Base-by-base conservation (phyloP, 2,888 invertebrate genomes). In the Stratiomys singularior region DNA sequence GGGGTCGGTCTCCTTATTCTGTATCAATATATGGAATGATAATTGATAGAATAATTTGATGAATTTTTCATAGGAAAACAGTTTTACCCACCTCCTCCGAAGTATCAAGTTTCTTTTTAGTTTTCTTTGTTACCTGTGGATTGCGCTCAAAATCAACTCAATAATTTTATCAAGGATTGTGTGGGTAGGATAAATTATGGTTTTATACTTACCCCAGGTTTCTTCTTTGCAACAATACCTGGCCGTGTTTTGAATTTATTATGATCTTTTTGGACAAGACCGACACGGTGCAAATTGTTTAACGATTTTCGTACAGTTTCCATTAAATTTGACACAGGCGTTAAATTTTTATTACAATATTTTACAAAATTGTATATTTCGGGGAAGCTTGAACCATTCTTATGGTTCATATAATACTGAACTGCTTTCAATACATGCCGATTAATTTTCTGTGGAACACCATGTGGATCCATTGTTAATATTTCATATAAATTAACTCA, bases 371-470 rank as follows among this genome's bases (percentile, higher is more conserved):
- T 2, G n/a, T 60, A 60, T 13, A 74, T 74, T 58, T 74, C 23
- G 7, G 15, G 30, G 27, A 74, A 74, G 13, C 23, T 21, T 15
- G 25, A 58, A 23, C 60, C 74, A 58, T 74, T 74, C 25, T 37
- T 18, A 9, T 52, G 27, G 60, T 21, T 37, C 58, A 37, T 58
- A 23, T 60, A 74, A 44, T 23, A 37, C 11, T 25, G 23, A 15
- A 74, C n/a, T 1, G 74, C 74, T 18, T 37, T 74, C 21, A 58
- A 23, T 21, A 74, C 60, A 60, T 60, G 60, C n/a, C 60, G 58
- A 74, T 74, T 74, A 7, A 74, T 74, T 44, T 74, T 74, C 13
- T 37, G 58, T 0, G 74, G 74, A 9, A 74, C 60, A 23, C 74
- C 74, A 37, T 74, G 21, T 37, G 58, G 23, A 37, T 74, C 74